Percentiles rank a stretch among this genome's conserved stretches.
Evolutionary conservation across 2,113 vertebrate species (phyloP).

Genomic region (Tricholaema leucomelas): DNA sequence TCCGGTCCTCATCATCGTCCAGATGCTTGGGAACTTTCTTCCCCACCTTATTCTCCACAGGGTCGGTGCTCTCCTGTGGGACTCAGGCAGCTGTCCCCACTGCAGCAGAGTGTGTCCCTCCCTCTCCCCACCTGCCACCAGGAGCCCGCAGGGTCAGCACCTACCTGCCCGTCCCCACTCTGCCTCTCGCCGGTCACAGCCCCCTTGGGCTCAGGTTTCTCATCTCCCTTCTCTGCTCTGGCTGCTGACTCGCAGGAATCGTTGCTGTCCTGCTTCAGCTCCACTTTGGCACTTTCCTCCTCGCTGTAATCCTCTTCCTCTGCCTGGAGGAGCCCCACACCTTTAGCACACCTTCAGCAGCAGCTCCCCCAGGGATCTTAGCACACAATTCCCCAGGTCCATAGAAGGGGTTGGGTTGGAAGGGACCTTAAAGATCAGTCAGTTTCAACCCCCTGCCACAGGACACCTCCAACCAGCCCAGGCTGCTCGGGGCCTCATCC

Average conservation of each 20-base stretch:
- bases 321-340: slow-evolving; percentile 65
- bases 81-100: slow-evolving; percentile 42
- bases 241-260: slow-evolving; percentile 68
- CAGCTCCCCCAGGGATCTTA: not conserved
- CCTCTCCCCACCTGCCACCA: fast-evolving
- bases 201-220: slow-evolving; percentile 82
- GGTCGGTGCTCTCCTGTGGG: slow-evolving; percentile 91
- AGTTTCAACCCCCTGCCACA: too few relatives aligned
- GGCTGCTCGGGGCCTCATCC: too few relatives aligned
- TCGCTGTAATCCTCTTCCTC: slow-evolving; percentile 86
- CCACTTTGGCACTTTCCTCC: slow-evolving; percentile 83
- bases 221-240: slow-evolving; percentile 74
- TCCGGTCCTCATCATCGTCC: slow-evolving; percentile 94
- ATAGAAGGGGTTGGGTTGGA: too few relatives aligned
- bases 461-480: too few relatives aligned
- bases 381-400: fast-evolving
- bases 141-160: not conserved
- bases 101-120: slow-evolving; percentile 32
- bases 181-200: slow-evolving; percentile 90
- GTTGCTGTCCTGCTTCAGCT: slow-evolving; percentile 76
- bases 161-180: slow-evolving; percentile 96
- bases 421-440: too few relatives aligned
- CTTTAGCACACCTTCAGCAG: not conserved
- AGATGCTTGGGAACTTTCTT: slow-evolving; percentile 88
- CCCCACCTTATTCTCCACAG: slow-evolving; percentile 86